phyloP scores from a whole-genome alignment of 2,888 invertebrate species.

The Tinea pellionella region DNA sequence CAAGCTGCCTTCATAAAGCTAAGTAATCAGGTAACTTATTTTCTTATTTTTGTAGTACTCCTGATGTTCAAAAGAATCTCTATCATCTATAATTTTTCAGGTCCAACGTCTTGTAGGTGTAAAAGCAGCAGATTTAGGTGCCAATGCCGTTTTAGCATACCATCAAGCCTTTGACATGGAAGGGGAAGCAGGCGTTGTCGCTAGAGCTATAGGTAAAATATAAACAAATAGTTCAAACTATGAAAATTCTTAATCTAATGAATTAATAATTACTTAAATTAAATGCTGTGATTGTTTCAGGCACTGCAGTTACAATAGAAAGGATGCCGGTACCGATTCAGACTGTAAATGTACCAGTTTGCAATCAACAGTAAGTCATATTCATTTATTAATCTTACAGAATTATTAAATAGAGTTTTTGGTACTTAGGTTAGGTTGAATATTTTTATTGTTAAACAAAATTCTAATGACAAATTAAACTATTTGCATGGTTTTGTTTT shows the following conservation, averaged over 20 bases:
- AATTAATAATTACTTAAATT: no score
- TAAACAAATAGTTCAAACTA: neutral
- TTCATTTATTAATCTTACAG: no score
- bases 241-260: neutral
- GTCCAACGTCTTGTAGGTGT: constrained; percentile 92
- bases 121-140: constrained; percentile 92
- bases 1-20: constrained; percentile 96
- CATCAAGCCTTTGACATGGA: constrained; percentile 95
- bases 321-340: constrained; percentile 45
- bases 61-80: no score
- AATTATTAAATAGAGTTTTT: no score
- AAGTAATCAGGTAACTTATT: constrained; percentile 79
- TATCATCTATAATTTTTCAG: constrained; percentile 30
- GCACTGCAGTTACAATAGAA: constrained; percentile 54
- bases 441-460: neutral
- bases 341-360: constrained; percentile 38
- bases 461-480: neutral
- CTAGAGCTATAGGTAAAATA: constrained; percentile 86
- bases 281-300: constrained; percentile 30
- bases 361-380: constrained; percentile 54
- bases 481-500: constrained; percentile 64
- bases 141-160: constrained; percentile 95
- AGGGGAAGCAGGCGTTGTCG: constrained; percentile 96
- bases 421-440: constrained; percentile 19
- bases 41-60: no score